Evolutionary conservation across 2,797 vertebrate genomes (phyloP).

Genomic region (Macropodus opercularis): DNA sequence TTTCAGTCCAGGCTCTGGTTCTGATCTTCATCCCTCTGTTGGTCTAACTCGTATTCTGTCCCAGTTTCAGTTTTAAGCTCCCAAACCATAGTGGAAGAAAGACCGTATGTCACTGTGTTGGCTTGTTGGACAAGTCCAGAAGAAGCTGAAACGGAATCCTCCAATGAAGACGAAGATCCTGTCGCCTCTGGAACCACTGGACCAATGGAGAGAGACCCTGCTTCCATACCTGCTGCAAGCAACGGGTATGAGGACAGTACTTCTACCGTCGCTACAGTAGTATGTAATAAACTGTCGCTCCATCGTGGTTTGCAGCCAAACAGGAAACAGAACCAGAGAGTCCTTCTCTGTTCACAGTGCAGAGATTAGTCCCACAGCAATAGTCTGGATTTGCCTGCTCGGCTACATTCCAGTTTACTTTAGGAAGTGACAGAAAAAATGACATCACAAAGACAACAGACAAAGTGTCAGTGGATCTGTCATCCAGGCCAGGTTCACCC

Average conservation of each 20-base stretch:
- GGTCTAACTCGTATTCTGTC: conserved; percentile 5
- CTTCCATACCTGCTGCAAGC: not conserved
- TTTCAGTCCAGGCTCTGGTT: not conserved
- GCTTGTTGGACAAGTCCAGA: conserved; percentile 59
- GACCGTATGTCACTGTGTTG: conserved; percentile 24
- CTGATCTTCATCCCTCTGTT: not conserved
- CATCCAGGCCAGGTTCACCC: too few species aligned
- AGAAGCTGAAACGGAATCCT: conserved; percentile 66
- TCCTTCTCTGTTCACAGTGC: too few species aligned
- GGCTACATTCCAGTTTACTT: too few species aligned
- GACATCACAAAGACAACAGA: too few species aligned
- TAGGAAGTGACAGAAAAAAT: too few species aligned
- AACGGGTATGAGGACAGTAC: conserved; percentile 27
- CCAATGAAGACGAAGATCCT: conserved; percentile 66
- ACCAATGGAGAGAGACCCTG: conserved; percentile 13
- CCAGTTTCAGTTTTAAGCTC: conserved; percentile 17
- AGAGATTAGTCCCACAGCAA: too few species aligned
- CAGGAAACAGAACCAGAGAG: too few species aligned
- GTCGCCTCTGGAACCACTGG: conserved; percentile 1
- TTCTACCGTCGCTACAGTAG: not conserved
- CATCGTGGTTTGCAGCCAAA: too few species aligned
- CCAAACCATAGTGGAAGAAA: conserved; percentile 8
- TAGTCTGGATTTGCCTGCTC: too few species aligned
- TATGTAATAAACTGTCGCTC: too few species aligned
- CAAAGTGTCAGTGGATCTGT: too few species aligned